These are phyloP conservation scores for Natator depressus DNA, from an alignment of 2,113 vertebrate genomes.

Conservation along the genomic window DNA sequence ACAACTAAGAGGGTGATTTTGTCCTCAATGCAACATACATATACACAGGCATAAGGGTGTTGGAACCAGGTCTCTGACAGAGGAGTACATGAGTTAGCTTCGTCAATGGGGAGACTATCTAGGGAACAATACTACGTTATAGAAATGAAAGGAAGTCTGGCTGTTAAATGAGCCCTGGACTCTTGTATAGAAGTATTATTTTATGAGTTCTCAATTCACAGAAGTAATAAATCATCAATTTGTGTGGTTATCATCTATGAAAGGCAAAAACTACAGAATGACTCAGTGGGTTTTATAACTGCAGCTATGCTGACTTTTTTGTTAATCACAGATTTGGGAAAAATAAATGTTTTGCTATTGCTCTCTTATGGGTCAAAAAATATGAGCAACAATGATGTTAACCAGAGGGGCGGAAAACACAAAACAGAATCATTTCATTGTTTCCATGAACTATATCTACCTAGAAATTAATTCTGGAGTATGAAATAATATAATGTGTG, in stretches of 20 bases:
- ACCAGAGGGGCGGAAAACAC: constrained; percentile 52
- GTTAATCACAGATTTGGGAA: constrained; percentile 75
- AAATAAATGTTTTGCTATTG: constrained; percentile 72
- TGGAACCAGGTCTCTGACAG: background rate
- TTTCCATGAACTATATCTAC: constrained; percentile 27
- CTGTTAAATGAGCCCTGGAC: constrained; percentile 16
- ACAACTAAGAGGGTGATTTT: background rate
- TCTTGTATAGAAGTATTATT: constrained; percentile 54
- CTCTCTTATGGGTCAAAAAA: constrained; percentile 50
- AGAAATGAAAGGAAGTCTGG: background rate
- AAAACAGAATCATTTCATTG: background rate
- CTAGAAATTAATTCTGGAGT: constrained; percentile 26
- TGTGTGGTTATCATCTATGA: constrained; percentile 79
- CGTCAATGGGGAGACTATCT: background rate
- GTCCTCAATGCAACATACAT: background rate
- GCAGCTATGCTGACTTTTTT: constrained; percentile 71
- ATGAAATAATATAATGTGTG: background rate
- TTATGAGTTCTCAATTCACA: constrained; percentile 63
- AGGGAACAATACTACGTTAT: background rate
- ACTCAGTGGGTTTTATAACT: constrained; percentile 76
- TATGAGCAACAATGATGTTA: constrained; percentile 4
- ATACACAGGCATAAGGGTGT: background rate
- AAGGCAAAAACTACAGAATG: constrained; percentile 74
- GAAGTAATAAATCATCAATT: constrained; percentile 75
- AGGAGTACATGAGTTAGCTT: background rate